Evolutionary conservation across 2,113 vertebrate species (phyloP).

Genomic region (Lonchura striata): DNA sequence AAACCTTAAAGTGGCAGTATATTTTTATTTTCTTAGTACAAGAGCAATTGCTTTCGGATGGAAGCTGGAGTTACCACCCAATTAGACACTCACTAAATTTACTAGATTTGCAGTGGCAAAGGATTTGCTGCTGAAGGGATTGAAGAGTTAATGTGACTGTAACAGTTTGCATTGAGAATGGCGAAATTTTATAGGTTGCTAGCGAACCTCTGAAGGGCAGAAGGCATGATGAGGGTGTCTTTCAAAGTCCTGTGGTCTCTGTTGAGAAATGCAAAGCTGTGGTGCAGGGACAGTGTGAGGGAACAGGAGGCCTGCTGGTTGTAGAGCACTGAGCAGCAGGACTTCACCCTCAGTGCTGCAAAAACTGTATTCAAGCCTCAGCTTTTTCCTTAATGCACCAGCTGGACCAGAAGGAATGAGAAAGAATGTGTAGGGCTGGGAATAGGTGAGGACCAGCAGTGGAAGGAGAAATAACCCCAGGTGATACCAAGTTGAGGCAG

Average conservation of each 20-base stretch:
- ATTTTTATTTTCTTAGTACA: background rate
- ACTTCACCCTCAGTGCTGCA: background rate
- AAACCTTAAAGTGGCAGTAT: background rate
- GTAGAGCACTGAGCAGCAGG: background rate
- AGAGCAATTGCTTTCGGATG: background rate
- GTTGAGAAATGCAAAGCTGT: background rate
- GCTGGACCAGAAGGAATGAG: background rate
- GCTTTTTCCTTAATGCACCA: background rate
- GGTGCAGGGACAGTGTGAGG: accelerated
- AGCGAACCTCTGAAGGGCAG: background rate
- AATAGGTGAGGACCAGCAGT: background rate
- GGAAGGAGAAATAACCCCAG: background rate
- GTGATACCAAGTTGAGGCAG: background rate
- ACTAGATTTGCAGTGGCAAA: background rate
- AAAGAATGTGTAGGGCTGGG: background rate
- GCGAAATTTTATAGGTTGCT: background rate
- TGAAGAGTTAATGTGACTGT: background rate
- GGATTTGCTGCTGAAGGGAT: background rate
- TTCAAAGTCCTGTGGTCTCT: background rate
- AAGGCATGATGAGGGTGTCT: background rate
- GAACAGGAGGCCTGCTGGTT: background rate
- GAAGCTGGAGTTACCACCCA: background rate
- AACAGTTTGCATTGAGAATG: background rate
- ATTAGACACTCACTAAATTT: background rate
- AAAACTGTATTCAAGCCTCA: background rate